Base-by-base conservation (phyloP, 2,797 vertebrate genomes). In the Telmatherina bonti region DNA sequence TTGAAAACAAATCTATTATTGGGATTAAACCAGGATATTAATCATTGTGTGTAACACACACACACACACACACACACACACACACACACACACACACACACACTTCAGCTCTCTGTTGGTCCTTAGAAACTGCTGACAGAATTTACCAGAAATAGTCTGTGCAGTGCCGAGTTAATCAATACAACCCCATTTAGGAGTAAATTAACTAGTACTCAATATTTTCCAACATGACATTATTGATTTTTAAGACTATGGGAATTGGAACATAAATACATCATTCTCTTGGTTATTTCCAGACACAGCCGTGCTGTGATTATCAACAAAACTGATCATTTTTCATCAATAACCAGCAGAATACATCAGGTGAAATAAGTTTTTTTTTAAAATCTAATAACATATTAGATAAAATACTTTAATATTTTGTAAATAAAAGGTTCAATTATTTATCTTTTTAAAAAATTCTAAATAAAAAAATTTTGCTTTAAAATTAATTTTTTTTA, bases 71-170 rank as follows among this genome's bases (percentile, higher is more conserved):
- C 38, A 33, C n/a, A 30, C 12, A 18, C 29, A 26, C 15, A 53
- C 38, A 33, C n/a, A 30, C 12, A 18, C 29, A 26, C 15, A 53
- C 38, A 33, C n/a, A 30, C 12, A 18, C 29, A 26, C 15, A 53
- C 38, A 33, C n/a, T 55, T 55, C 26, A 51, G 31, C 61, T 45
- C 38, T 62, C 11, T 22, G 59, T 33, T 31, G 29, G 62, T 31
- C 27, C 35, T 29, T 54, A 54, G 29, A 43, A 70, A 62, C 29
- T 45, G 59, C 36, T 62, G 49, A 55, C 68, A 62, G 35, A 43
- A 43, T 26, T 52, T n/a, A 58, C 36, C 8, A 51, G 11, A 62
- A 27, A 27, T 26, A 36, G 38, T 35, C 57, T 43, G 10, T 26
- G 22, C 8, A 10, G 13, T 24, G 27, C 5, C 45, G 52, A 55